Evolutionary conservation across 2,888 invertebrate genomes (phyloP), one percentile per base, ranked within the genome.

Genomic region (Campoplex capitator): DNA sequence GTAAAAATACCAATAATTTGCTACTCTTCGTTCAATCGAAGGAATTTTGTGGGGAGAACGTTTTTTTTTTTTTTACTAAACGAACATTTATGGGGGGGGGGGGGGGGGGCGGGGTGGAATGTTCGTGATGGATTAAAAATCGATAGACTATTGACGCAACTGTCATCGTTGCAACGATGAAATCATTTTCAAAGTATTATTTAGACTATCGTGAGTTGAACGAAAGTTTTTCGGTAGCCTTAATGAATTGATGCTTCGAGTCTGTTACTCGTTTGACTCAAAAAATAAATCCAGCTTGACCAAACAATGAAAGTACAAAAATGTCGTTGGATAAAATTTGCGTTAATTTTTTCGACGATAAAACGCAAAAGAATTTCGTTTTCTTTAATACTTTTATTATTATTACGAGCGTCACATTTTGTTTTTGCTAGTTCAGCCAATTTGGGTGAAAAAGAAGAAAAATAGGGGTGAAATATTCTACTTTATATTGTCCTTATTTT

Each of bases 1-100:
- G 95, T 86, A 91, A 92, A 62, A 92, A 75, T 75, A 83, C 76
- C 76, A 83, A 86, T 86, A 89, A 87, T 75, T 89, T 91, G 95
- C 95, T 95, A 95, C 95, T 95, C 18, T 93, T 18, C 38, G 38
- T 9, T 42, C 11, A 71, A 18, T 48, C 18, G 28, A 3, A 32
- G 16, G 16, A 32, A 18, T 51, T 48, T 48, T 18, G 3, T 62
- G 18, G 32, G 23, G 32, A 9, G 3, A 51, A 13, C 18, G 7
- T 71, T 48, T 16, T 18, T 16, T 71, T 51, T 16, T 8, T 18
- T 62, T 58, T 3, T 13, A 28, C 13, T 32, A 16, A n/a, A 62
- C 0, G 32, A 62, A 62, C 62, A 62, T 32, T 32, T 16, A 7
- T 32, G 16, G 32, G 16, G 7, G 1, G 28, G 8, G 3, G 23